Percentiles rank a stretch among this genome's conserved stretches.
phyloP scores from a whole-genome alignment of 2,888 invertebrate species.

The Epinotia demarniana region DNA sequence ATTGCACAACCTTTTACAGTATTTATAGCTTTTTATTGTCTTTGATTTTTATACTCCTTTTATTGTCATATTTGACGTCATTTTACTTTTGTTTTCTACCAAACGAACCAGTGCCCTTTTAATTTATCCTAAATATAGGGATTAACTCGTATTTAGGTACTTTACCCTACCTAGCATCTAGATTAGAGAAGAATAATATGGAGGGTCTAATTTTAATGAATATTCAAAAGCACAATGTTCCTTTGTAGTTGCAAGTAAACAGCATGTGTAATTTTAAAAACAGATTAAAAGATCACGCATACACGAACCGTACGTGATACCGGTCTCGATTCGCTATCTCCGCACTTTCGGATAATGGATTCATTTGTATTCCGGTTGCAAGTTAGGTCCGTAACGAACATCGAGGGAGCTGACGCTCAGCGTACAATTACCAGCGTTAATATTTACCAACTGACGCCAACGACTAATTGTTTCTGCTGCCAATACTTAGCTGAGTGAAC shows the following conservation, averaged over 20 bases:
- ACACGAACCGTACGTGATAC: conserved; percentile 67
- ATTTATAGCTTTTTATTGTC: too few relatives aligned
- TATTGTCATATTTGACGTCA: too few relatives aligned
- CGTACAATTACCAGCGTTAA: conserved; percentile 83
- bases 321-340: conserved; percentile 72
- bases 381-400: conserved; percentile 81
- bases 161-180: too few relatives aligned
- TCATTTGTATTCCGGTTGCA: conserved; percentile 83
- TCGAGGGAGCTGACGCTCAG: conserved; percentile 78
- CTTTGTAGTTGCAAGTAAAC: conserved; percentile 24
- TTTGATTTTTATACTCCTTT: too few relatives aligned
- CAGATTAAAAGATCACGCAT: conserved; percentile 63
- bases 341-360: conserved; percentile 79
- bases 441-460: conserved; percentile 82
- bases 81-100: too few relatives aligned
- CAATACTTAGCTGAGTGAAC: conserved; percentile 49
- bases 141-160: too few relatives aligned
- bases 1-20: too few relatives aligned
- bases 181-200: too few relatives aligned
- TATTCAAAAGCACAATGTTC: background rate
- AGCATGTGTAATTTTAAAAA: conserved; percentile 52
- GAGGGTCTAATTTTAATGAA: background rate
- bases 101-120: too few relatives aligned
- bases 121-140: too few relatives aligned
- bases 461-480: conserved; percentile 75